Evolutionary conservation across 2,888 invertebrate species (phyloP).

Genomic region (Drosophila percnosoma): DNA sequence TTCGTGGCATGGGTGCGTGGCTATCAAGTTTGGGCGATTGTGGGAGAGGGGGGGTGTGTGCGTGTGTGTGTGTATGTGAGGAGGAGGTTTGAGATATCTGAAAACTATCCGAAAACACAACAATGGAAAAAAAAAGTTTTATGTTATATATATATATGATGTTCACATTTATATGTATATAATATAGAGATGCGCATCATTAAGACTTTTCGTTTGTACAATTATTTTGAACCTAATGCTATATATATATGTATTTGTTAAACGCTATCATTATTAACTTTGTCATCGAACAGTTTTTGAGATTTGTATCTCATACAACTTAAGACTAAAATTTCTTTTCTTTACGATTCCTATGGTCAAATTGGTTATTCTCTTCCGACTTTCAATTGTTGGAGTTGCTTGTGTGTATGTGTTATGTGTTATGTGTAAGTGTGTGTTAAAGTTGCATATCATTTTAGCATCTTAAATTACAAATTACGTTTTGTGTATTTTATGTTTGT

Average conservation of each 20-base stretch:
- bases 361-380: slow-evolving; percentile 16
- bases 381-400: not conserved
- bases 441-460: slow-evolving; percentile 11
- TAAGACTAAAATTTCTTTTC: slow-evolving; percentile 24
- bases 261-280: slow-evolving; percentile 16
- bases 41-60: not conserved
- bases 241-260: slow-evolving; percentile 20
- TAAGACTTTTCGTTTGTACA: slow-evolving; percentile 55
- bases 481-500: not conserved
- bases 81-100: slow-evolving; percentile 32
- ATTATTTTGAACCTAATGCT: slow-evolving; percentile 35
- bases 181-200: slow-evolving; percentile 32
- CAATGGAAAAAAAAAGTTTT: slow-evolving; percentile 17
- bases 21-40: slow-evolving; percentile 10
- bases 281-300: slow-evolving; percentile 5
- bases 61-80: not conserved
- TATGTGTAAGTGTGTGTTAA: slow-evolving; percentile 9
- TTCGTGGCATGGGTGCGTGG: slow-evolving; percentile 16
- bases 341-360: slow-evolving; percentile 33
- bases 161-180: not conserved
- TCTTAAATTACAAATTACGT: slow-evolving; percentile 31
- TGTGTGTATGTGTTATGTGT: slow-evolving; percentile 2
- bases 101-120: slow-evolving; percentile 6
- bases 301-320: slow-evolving; percentile 17
- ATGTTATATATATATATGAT: slow-evolving; percentile 12